phyloP scores from a whole-genome alignment of 2,113 vertebrate species.

The Climacteris rufus region DNA sequence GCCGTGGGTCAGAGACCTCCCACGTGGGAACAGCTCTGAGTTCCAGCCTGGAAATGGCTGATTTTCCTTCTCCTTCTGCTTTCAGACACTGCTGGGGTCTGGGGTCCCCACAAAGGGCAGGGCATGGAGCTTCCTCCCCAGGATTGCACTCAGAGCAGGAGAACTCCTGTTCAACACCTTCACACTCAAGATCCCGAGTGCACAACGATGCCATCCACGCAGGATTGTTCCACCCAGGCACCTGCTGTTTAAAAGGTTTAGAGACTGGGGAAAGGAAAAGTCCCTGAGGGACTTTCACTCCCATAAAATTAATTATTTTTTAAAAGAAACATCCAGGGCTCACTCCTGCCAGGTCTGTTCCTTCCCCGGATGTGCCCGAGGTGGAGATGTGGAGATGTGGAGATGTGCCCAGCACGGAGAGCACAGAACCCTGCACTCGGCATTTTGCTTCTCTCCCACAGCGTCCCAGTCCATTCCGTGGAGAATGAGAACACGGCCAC shows the following conservation, averaged over 20 bases:
- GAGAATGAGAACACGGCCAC: not conserved
- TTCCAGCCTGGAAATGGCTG: not conserved
- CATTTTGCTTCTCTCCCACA: not conserved
- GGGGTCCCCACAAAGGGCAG: not conserved
- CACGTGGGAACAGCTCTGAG: accelerated
- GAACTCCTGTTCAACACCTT: not conserved
- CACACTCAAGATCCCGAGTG: no score
- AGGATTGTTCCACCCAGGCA: not conserved
- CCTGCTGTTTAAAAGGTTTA: not conserved
- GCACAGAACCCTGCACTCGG: not conserved
- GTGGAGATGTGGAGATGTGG: no score
- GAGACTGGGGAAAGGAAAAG: not conserved
- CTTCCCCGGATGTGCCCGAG: not conserved
- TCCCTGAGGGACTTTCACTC: not conserved
- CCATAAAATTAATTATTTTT: not conserved
- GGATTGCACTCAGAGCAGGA: not conserved
- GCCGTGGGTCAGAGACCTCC: accelerated
- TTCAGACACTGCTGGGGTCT: not conserved
- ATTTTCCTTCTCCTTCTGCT: not conserved
- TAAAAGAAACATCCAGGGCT: accelerated
- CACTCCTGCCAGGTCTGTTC: no score
- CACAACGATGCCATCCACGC: not conserved
- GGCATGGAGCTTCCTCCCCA: not conserved
- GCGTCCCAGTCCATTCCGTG: not conserved
- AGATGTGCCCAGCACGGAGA: not conserved